phyloP scores from a whole-genome alignment of 2,113 vertebrate species.

The Theristicus caerulescens region DNA sequence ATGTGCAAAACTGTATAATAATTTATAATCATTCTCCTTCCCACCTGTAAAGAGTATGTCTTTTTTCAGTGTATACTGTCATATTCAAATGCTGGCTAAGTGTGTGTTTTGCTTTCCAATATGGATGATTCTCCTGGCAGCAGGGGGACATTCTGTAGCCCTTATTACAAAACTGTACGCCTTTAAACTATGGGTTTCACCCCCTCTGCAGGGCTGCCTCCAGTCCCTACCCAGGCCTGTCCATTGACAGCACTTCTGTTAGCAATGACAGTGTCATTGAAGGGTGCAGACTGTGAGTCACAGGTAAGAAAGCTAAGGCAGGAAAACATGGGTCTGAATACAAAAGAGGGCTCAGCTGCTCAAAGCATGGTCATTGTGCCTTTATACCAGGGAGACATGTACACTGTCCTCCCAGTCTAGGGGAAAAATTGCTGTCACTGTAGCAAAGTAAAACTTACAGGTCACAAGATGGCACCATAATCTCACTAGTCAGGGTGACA shows the following conservation, averaged over 20 bases:
- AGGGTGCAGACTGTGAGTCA: background rate
- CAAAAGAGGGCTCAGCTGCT: background rate
- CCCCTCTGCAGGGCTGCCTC: background rate
- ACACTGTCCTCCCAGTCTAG: background rate
- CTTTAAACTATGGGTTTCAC: background rate
- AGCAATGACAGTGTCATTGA: background rate
- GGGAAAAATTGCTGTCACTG: background rate
- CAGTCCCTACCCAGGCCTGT: background rate
- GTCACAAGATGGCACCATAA: conserved; percentile 60
- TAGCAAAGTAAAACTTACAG: background rate
- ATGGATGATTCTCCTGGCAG: background rate
- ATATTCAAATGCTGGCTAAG: background rate
- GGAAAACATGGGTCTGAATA: background rate
- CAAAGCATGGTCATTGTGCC: background rate
- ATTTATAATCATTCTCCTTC: background rate
- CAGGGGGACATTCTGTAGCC: background rate
- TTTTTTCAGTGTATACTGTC: background rate
- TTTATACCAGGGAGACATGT: background rate
- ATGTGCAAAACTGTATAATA: background rate
- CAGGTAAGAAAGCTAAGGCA: background rate
- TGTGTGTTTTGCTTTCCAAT: background rate
- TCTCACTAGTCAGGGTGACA: background rate
- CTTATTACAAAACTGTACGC: background rate
- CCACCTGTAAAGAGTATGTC: background rate
- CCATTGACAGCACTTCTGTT: background rate